Evolutionary conservation across 2,113 vertebrate genomes (phyloP), one percentile per base, ranked within the genome.

Genomic region (Datnioides undecimradiatus): DNA sequence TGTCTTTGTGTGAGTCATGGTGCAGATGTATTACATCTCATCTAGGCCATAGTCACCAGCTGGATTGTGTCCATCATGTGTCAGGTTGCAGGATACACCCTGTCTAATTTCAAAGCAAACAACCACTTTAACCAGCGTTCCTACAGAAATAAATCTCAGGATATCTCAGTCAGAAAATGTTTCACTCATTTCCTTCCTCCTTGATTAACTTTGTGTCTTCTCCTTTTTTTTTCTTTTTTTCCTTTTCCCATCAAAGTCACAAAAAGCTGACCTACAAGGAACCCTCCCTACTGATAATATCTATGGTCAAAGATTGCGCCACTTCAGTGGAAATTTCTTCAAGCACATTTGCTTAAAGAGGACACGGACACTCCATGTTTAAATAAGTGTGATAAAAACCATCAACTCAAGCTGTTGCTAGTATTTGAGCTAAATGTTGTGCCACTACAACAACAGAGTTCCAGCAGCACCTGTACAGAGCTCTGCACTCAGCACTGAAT

Each of bases 21-120:
- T 80, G 77, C 57, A 71, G 66, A 67, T 76, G 52, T 70, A 82
- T 82, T 86, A 69, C 46, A 43, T 70, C 64, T 76, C 73, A 88
- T 85, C 34, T 82, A 72, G 85, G 83, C 66, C 76, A 73, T 45
- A 77, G 73, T 78, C 55, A 31, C 52, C 12, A 66, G 59, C 65
- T 79, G 54, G 76, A 80, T 73, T 63, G 51, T 79, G 68, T 91
- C 60, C 72, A 62, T 33, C 14, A 16, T 64, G 88, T 83, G 58
- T 94, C 82, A 49, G 75, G 70, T 94, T 94, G 85, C 91, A 74
- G 57, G 63, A 84, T 69, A 84, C 84, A 48, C 79, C 91, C 90
- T 69, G 75, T 76, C 87, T 82, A 69, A 84, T 79, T 90, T 87
- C 45, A 77, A 69, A 70, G 43, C 8, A 0, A 75, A 76, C 43